These are phyloP conservation scores for Bucco capensis DNA, from an alignment of 2,113 vertebrate species.

Conservation along the genomic window DNA sequence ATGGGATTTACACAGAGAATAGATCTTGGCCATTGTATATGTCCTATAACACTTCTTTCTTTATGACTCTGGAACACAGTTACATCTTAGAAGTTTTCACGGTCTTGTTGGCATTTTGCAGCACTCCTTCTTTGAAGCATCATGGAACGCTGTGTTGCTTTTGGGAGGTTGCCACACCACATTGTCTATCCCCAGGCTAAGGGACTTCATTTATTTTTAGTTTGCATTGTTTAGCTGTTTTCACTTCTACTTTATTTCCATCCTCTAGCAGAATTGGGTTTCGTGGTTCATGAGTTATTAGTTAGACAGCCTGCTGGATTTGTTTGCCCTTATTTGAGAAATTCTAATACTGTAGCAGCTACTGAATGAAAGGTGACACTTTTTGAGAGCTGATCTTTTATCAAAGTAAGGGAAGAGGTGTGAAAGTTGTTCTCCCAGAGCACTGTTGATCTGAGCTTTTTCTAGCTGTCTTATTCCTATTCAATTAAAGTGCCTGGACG, in stretches of 20 bases:
- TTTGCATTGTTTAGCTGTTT: slow-evolving; percentile 71
- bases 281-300: not conserved
- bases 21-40: not conserved
- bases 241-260: slow-evolving; percentile 56
- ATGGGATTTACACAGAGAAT: not conserved
- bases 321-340: not conserved
- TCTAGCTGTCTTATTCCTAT: not conserved
- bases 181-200: slow-evolving; percentile 28
- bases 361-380: not conserved
- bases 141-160: not conserved
- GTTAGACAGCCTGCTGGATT: not conserved
- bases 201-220: slow-evolving; percentile 60
- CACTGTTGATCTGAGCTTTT: not conserved
- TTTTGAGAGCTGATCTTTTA: not conserved
- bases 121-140: not conserved
- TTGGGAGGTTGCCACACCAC: slow-evolving; percentile 29
- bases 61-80: not conserved
- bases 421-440: not conserved
- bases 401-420: not conserved
- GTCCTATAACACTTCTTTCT: not conserved
- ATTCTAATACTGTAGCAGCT: not conserved
- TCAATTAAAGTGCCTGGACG: not conserved
- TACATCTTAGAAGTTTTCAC: not conserved
- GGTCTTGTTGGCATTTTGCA: not conserved
- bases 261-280: slow-evolving; percentile 27